phyloP scores from a whole-genome alignment of 2,797 vertebrate genomes.

The Rhinophrynus dorsalis region DNA sequence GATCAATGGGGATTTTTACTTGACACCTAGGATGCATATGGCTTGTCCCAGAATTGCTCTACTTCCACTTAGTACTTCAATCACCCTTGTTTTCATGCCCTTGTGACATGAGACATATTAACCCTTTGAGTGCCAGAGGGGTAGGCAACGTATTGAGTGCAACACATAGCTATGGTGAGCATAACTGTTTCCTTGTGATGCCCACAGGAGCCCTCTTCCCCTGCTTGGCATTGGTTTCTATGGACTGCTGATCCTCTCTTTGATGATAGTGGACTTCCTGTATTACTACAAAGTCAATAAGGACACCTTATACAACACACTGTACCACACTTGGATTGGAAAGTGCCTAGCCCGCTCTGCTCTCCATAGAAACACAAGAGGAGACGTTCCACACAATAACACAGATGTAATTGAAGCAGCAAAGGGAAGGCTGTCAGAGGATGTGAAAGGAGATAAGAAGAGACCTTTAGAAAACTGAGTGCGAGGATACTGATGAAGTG shows the following conservation, averaged over 20 bases:
- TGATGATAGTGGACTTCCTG: slow-evolving; percentile 62
- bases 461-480: slow-evolving; percentile 28
- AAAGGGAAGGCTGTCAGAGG: background rate
- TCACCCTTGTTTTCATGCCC: no score
- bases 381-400: slow-evolving; percentile 20
- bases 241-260: slow-evolving; percentile 55
- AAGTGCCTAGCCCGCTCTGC: slow-evolving; percentile 41
- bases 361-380: slow-evolving; percentile 25
- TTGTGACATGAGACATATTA: no score
- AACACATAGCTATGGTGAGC: no score
- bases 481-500: slow-evolving; percentile 6
- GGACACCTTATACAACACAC: slow-evolving; percentile 33
- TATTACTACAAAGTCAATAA: slow-evolving; percentile 59
- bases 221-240: slow-evolving; percentile 63
- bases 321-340: slow-evolving; percentile 46
- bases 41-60: no score
- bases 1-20: no score
- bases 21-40: no score
- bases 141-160: no score
- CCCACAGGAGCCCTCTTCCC: slow-evolving; percentile 56
- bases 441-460: slow-evolving; percentile 6
- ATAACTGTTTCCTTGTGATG: background rate
- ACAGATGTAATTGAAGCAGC: background rate
- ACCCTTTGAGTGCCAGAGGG: no score
- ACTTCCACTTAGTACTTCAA: no score